Conservation (phyloP, 2,797 vertebrate genomes). For the Sorex maritimensis region DNA sequence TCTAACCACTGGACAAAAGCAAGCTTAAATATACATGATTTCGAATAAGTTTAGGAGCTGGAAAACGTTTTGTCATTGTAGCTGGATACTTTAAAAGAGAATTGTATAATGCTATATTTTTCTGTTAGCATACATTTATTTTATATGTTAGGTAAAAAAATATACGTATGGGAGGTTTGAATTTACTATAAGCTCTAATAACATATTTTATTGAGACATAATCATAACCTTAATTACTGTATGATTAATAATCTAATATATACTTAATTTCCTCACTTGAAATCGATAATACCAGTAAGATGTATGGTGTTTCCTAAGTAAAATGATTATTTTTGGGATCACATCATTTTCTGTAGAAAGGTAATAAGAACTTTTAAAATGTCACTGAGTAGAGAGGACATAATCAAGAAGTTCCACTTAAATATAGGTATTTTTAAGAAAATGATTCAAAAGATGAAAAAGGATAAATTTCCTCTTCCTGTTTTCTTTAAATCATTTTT, state of each 20-base stretch:
- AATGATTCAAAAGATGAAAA: background rate
- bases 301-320: background rate
- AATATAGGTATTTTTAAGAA: background rate
- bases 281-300: conserved; percentile 9
- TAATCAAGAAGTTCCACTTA: conserved; percentile 6
- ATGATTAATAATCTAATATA: background rate
- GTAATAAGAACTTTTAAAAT: conserved; percentile 49
- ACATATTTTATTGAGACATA: background rate
- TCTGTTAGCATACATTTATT: conserved; percentile 32
- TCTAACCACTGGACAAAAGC: conserved; percentile 79
- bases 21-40: conserved; percentile 61
- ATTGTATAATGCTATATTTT: conserved; percentile 35
- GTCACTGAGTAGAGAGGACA: background rate
- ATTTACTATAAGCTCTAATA: conserved; percentile 32
- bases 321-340: conserved; percentile 17
- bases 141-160: background rate
- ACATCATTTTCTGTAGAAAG: background rate
- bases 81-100: conserved; percentile 74
- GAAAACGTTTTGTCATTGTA: conserved; percentile 79
- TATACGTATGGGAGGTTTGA: conserved; percentile 15
- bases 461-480: conserved; percentile 15
- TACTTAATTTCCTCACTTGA: conserved; percentile 11
- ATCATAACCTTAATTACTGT: background rate
- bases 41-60: conserved; percentile 82
- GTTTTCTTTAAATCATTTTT: background rate